phyloP scores from a whole-genome alignment of 2,113 vertebrate genomes.

The Erythrocercus mccallii region DNA sequence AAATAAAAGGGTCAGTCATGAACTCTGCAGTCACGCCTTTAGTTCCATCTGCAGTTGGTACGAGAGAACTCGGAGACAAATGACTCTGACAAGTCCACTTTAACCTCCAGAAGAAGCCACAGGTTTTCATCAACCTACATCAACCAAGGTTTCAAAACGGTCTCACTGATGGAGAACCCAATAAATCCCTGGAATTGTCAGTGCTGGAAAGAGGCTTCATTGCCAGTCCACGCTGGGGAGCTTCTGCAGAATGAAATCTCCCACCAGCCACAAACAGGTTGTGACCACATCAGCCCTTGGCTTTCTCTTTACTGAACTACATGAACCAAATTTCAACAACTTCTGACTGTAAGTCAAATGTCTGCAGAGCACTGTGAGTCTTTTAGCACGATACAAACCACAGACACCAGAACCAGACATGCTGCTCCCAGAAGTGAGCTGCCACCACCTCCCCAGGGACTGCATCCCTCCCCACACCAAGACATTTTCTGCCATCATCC shows the following conservation, averaged over 20 bases:
- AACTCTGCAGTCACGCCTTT: neutral
- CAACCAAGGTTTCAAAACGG: neutral
- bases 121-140: neutral
- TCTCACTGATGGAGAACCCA: neutral
- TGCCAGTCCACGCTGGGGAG: neutral
- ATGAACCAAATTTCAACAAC: neutral
- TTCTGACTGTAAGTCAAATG: neutral
- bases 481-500: neutral
- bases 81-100: neutral
- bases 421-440: neutral
- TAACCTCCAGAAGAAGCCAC: neutral
- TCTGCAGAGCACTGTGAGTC: neutral
- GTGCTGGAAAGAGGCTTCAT: neutral
- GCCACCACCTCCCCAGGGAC: neutral
- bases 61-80: fast-evolving
- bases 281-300: neutral
- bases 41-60: neutral
- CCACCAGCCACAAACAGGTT: neutral
- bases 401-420: fast-evolving
- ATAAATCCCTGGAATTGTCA: neutral
- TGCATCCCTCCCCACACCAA: neutral
- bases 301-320: neutral
- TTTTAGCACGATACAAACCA: fast-evolving
- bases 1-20: neutral
- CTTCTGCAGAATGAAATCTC: neutral